Conservation (phyloP, 2,113 vertebrate species). For the Eptesicus fuscus region DNA sequence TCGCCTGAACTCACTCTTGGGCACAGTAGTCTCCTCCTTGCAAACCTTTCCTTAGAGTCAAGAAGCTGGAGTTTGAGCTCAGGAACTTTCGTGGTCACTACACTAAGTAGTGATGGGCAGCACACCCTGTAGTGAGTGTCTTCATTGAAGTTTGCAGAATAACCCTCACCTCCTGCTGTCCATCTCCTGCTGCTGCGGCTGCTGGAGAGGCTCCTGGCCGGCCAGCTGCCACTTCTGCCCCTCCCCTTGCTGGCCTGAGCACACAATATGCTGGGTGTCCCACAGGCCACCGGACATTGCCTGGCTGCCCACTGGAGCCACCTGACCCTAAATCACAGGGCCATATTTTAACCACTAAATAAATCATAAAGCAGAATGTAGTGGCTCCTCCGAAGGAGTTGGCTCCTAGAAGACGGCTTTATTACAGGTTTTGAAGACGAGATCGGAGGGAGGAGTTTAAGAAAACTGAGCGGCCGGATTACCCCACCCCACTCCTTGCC, state of each 20-base stretch:
- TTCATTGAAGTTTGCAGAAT: background rate
- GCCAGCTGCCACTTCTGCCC: background rate
- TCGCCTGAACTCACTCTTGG: background rate
- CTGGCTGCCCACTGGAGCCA: constrained; percentile 14
- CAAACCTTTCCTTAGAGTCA: background rate
- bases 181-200: background rate
- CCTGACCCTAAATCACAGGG: background rate
- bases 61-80: background rate
- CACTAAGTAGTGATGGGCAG: background rate
- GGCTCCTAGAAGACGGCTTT: background rate
- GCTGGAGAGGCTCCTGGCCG: background rate
- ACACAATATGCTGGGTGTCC: background rate
- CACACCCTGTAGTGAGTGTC: background rate
- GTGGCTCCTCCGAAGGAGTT: background rate
- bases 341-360: constrained; percentile 20
- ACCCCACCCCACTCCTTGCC: background rate
- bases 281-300: background rate
- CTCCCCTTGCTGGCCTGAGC: background rate
- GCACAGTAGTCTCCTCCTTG: background rate
- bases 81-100: background rate
- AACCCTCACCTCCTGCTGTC: background rate
- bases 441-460: background rate
- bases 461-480: background rate
- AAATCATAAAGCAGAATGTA: background rate
- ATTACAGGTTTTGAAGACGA: constrained; percentile 12